Evolutionary conservation across 2,888 invertebrate genomes (phyloP), one percentile per base, ranked within the genome.

Genomic region (Epsilonema sp.): DNA sequence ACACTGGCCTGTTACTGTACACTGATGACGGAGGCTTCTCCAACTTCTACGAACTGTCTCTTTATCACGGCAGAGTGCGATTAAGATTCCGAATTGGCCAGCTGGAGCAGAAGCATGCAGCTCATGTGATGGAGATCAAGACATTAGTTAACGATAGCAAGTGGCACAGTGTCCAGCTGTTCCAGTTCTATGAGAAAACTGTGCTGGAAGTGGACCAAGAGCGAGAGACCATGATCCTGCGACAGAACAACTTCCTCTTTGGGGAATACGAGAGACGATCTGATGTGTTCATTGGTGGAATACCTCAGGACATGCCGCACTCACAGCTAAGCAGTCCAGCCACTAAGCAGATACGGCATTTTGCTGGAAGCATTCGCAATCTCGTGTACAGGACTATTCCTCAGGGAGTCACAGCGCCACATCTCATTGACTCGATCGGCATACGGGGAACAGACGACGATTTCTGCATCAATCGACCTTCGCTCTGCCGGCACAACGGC

Each of bases 1-100:
- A 81, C 0, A 84, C 86, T 67, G 89, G 87, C 21, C 70, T 92
- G 53, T 72, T 94, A 42, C 71, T 92, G 57, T 92, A 92, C 66
- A 86, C 89, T 8, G 90, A 92, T 65, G 90, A 92, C 65, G 87
- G 86, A 2, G 89, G 87, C 16, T 82, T 81, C 37, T 84, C 84
- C 65, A 90, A 92, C 70, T 94, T 90, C 71, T 85, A 90, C 68
- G 87, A 90, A 70, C 71, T 92, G 58, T 89, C 89, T 66, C 72
- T 94, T 42, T 84, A 89, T 45, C 85, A 86, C 62, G 87, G 90
- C 26, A 81, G 81, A 22, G 70, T 89, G 46, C 73, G 89, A 52
- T 68, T 92, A 62, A 74, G 87, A 56, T 87, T 85, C 65, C 87
- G 87, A 68, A 74, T 87, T 52, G 87, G 86, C 2, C 8, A 16